These are phyloP conservation scores for Falco cherrug DNA, from an alignment of 2,797 vertebrate species.

Conservation along the genomic window DNA sequence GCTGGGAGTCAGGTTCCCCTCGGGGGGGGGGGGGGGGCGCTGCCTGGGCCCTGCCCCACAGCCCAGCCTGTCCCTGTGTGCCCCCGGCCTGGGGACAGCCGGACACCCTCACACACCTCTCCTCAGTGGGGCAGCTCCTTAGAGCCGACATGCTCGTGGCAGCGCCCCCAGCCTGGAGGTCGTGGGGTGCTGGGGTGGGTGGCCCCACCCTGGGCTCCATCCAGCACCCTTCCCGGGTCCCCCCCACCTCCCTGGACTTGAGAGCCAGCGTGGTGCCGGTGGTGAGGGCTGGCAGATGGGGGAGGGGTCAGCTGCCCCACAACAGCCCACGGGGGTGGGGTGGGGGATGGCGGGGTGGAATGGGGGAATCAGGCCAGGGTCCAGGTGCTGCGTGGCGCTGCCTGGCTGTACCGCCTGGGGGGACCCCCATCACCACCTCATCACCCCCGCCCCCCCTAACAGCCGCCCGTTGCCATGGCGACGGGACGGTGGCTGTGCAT, in stretches of 20 bases:
- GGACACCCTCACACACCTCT: not conserved
- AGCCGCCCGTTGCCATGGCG: not conserved
- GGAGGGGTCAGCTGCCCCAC: not conserved
- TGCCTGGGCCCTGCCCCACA: not conserved
- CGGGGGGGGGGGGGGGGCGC: not conserved
- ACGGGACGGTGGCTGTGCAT: not conserved
- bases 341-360: not conserved
- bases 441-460: not conserved
- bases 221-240: not conserved
- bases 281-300: not conserved
- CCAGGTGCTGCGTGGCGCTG: not conserved
- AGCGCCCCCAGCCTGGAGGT: not conserved
- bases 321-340: too few species aligned
- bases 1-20: not conserved
- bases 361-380: not conserved
- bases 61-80: not conserved
- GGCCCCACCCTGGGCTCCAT: not conserved
- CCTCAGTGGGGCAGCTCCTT: not conserved
- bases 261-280: too few species aligned
- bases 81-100: not conserved
- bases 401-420: too few species aligned
- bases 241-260: too few species aligned
- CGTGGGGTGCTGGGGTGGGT: not conserved
- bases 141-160: fast-evolving
- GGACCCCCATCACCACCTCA: not conserved